These are phyloP conservation scores for Pammene fasciana DNA, from an alignment of 2,888 invertebrate genomes.

Conservation along the genomic window DNA sequence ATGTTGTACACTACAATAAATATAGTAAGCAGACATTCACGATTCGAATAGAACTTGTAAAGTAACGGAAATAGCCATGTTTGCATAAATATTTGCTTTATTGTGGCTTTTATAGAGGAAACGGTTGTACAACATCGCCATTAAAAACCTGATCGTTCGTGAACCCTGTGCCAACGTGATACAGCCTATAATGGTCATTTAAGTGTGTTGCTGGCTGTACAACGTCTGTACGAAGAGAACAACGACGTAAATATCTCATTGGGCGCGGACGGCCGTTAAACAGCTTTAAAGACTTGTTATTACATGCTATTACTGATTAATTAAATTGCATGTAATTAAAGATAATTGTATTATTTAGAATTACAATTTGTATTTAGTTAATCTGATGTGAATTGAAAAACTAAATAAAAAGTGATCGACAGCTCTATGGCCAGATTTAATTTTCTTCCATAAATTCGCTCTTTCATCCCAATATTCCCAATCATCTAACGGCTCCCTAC, in stretches of 20 bases:
- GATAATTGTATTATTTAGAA: background rate
- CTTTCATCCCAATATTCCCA: too few relatives aligned
- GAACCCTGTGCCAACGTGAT: too few relatives aligned
- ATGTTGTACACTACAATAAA: background rate
- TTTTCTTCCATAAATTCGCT: too few relatives aligned
- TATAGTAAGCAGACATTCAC: conserved; percentile 4
- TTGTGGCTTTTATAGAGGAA: conserved; percentile 27
- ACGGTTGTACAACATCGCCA: conserved; percentile 13
- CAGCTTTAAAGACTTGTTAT: too few relatives aligned
- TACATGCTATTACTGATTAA: background rate
- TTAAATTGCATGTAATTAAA: background rate
- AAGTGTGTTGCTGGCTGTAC: too few relatives aligned
- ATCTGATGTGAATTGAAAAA: too few relatives aligned
- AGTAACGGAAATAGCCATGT: conserved; percentile 25
- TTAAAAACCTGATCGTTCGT: background rate
- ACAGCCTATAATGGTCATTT: too few relatives aligned
- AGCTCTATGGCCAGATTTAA: too few relatives aligned
- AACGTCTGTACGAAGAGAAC: background rate
- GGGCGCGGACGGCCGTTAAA: background rate
- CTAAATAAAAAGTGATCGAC: too few relatives aligned
- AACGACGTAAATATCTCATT: conserved; percentile 2
- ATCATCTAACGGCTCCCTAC: too few relatives aligned
- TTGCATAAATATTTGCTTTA: conserved; percentile 30
- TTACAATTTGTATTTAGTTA: too few relatives aligned
- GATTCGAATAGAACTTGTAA: conserved; percentile 14